Evolutionary conservation across 2,113 vertebrate genomes (phyloP).

Genomic region (Lasiurus cinereus): DNA sequence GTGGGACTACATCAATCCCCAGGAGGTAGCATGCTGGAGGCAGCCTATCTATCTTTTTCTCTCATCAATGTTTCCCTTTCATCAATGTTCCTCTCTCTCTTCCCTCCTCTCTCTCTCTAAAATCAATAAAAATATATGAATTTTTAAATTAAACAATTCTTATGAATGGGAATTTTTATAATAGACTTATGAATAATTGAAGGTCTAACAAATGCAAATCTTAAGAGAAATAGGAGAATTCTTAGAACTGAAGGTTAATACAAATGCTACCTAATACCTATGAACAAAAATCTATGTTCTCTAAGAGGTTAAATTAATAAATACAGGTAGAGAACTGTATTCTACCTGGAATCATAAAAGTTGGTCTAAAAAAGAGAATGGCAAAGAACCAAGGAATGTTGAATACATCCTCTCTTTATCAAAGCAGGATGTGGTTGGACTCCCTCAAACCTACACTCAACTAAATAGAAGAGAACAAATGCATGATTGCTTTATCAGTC

Average conservation of each 20-base stretch:
- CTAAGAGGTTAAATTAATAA: not conserved
- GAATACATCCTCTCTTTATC: not conserved
- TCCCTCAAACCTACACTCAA: not conserved
- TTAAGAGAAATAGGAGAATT: not conserved
- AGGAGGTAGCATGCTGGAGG: too few species aligned
- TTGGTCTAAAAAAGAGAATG: not conserved
- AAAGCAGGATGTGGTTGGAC: not conserved
- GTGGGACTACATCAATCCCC: not conserved
- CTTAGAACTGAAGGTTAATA: not conserved
- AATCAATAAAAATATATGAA: too few species aligned
- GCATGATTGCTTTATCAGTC: fast-evolving
- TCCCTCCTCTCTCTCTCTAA: too few species aligned
- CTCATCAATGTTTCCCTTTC: too few species aligned
- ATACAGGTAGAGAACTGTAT: not conserved
- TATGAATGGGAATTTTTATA: not conserved
- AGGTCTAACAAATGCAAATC: not conserved
- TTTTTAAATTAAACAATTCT: not conserved
- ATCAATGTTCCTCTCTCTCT: too few species aligned
- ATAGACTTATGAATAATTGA: not conserved
- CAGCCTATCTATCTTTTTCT: too few species aligned
- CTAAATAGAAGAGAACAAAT: not conserved
- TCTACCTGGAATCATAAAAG: not conserved
- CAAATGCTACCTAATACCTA: not conserved
- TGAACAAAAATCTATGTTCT: not conserved
- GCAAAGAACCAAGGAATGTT: not conserved